These are phyloP conservation scores for Drosophila paranaensis DNA, from an alignment of 2,888 invertebrate species.

Conservation along the genomic window DNA sequence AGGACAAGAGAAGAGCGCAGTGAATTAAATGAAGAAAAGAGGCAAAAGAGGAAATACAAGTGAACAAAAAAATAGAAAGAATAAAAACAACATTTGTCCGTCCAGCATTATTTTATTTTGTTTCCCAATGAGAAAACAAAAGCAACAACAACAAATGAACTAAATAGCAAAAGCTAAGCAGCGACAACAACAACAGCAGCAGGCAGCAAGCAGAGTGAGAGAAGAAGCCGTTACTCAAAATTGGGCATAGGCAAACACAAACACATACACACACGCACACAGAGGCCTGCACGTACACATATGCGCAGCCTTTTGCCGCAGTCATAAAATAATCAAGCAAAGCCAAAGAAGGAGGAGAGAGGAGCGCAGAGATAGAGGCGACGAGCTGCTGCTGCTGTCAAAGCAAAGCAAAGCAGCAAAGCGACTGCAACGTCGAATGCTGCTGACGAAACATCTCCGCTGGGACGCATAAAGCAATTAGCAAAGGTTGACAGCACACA, in stretches of 20 bases:
- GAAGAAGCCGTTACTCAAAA: constrained; percentile 56
- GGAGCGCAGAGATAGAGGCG: constrained; percentile 3
- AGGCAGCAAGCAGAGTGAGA: constrained; percentile 53
- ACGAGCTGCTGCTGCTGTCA: constrained; percentile 15
- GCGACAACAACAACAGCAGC: constrained; percentile 15
- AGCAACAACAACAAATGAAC: constrained; percentile 52
- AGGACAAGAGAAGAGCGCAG: constrained; percentile 36
- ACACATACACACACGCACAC: constrained; percentile 17
- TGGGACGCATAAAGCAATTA: constrained; percentile 78
- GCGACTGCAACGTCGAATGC: constrained; percentile 54
- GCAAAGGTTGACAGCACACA: constrained; percentile 64
- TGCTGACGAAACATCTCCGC: constrained; percentile 77
- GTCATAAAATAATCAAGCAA: constrained; percentile 80
- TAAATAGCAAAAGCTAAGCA: constrained; percentile 41
- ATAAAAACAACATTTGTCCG: constrained; percentile 59
- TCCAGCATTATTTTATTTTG: constrained; percentile 54
- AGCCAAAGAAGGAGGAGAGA: constrained; percentile 18
- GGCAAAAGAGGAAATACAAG: constrained; percentile 33
- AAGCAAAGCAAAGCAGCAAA: constrained; percentile 21
- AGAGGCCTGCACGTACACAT: constrained; percentile 24
- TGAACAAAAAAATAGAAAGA: constrained; percentile 30
- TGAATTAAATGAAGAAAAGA: constrained; percentile 27
- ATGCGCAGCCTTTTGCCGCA: constrained; percentile 69
- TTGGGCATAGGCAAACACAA: constrained; percentile 64
- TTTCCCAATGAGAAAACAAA: constrained; percentile 29